phyloP scores from a whole-genome alignment of 2,797 vertebrate species.

The Lutjanus campechanus region DNA sequence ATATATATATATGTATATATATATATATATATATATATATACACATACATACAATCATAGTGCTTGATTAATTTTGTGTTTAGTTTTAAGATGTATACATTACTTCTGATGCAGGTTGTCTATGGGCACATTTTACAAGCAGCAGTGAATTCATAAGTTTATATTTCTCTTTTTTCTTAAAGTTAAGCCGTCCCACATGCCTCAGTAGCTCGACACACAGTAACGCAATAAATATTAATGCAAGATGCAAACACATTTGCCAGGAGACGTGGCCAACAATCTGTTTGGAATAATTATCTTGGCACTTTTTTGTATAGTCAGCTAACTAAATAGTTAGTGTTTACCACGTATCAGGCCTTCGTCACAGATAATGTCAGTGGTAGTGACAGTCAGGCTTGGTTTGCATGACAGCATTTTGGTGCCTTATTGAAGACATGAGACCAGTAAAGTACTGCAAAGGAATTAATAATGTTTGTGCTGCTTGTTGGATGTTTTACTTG shows the following conservation, averaged over 20 bases:
- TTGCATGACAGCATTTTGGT: conserved; percentile 27
- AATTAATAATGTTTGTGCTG: conserved; percentile 25
- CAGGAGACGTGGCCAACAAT: conserved; percentile 51
- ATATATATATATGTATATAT: no score
- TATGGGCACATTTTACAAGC: not conserved
- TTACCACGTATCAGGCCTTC: conserved; percentile 43
- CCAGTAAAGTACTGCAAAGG: conserved; percentile 11
- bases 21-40: no score
- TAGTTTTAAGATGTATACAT: not conserved
- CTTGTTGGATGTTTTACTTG: conserved; percentile 21
- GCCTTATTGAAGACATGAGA: conserved; percentile 7
- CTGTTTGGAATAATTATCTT: conserved; percentile 61
- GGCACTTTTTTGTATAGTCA: conserved; percentile 51
- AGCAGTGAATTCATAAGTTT: conserved; percentile 10
- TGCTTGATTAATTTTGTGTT: not conserved
- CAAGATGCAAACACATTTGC: conserved; percentile 47
- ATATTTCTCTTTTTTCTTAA: conserved; percentile 4
- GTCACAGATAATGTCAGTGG: conserved; percentile 44
- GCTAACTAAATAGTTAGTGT: conserved; percentile 53
- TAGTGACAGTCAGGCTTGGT: conserved; percentile 31
- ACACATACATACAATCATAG: no score
- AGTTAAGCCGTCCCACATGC: conserved; percentile 23
- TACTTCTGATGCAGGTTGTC: conserved; percentile 4
- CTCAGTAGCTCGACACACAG: conserved; percentile 33
- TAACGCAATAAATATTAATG: conserved; percentile 46